phyloP scores from a whole-genome alignment of 2,113 vertebrate genomes.

The Gnathonemus longibarbis region DNA sequence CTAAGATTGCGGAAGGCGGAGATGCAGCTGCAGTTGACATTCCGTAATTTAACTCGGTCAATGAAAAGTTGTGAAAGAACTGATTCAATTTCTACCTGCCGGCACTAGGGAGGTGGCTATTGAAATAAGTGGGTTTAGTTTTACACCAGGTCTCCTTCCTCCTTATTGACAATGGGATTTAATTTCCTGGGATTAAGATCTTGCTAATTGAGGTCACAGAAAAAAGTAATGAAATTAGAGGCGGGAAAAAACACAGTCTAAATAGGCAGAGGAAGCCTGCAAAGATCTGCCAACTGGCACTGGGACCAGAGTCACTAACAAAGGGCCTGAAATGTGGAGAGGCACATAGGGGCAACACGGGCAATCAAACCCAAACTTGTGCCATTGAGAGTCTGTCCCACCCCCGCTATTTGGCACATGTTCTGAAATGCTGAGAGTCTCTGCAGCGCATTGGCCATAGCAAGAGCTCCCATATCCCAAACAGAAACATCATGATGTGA shows the following conservation, averaged over 20 bases:
- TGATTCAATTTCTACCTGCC: constrained; percentile 40
- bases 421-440: not conserved
- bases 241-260: constrained; percentile 38
- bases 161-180: constrained; percentile 35
- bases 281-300: constrained; percentile 52
- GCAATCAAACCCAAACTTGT: not conserved
- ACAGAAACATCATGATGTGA: not conserved
- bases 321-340: constrained; percentile 37
- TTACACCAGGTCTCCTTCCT: constrained; percentile 37
- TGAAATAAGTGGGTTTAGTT: constrained; percentile 39
- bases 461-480: not conserved
- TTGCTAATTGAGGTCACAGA: constrained; percentile 52
- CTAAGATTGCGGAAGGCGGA: constrained; percentile 8
- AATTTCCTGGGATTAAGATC: constrained; percentile 47
- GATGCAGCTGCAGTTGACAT: constrained; percentile 26
- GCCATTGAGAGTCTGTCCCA: constrained; percentile 25
- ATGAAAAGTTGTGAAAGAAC: constrained; percentile 29
- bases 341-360: constrained; percentile 18
- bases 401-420: not conserved
- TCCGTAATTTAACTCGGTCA: constrained; percentile 26
- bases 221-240: constrained; percentile 55
- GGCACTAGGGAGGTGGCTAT: constrained; percentile 24
- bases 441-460: constrained; percentile 16
- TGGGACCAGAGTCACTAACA: constrained; percentile 35
- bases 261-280: constrained; percentile 32